phyloP scores from a whole-genome alignment of 2,888 invertebrate species.

The Cinara cedri region DNA sequence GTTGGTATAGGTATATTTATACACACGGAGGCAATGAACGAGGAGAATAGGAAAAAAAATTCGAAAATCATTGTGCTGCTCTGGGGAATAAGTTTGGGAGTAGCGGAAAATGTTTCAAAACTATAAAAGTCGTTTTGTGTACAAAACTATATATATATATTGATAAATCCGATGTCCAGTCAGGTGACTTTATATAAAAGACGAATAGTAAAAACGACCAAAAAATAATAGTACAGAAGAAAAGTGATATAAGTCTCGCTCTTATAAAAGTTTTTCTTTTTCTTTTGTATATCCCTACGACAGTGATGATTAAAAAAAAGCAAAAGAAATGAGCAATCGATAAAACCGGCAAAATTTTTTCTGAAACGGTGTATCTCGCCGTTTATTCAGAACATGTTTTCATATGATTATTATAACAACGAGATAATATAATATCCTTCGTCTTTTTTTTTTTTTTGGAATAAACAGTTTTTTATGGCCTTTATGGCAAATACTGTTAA shows the following conservation, averaged over 20 bases:
- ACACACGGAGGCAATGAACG: not conserved
- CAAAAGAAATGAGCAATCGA: not conserved
- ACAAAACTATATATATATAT: constrained; percentile 14
- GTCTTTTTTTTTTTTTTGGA: no score
- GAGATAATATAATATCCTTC: no score
- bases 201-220: not conserved
- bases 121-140: constrained; percentile 12
- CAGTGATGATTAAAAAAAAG: no score
- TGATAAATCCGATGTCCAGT: not conserved
- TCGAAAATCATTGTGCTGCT: not conserved
- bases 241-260: not conserved
- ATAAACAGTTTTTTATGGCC: no score
- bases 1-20: not conserved
- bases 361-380: not conserved
- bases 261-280: not conserved
- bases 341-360: constrained; percentile 1
- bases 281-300: no score
- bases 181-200: not conserved
- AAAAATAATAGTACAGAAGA: constrained; percentile 20
- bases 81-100: not conserved
- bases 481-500: no score
- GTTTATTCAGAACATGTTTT: no score
- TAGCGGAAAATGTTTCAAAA: constrained; percentile 3
- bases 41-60: not conserved
- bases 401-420: no score